Percentiles rank a stretch among this genome's conserved stretches.
phyloP scores from a whole-genome alignment of 1,140 invertebrate genomes.

The Drosophila nasuta region DNA sequence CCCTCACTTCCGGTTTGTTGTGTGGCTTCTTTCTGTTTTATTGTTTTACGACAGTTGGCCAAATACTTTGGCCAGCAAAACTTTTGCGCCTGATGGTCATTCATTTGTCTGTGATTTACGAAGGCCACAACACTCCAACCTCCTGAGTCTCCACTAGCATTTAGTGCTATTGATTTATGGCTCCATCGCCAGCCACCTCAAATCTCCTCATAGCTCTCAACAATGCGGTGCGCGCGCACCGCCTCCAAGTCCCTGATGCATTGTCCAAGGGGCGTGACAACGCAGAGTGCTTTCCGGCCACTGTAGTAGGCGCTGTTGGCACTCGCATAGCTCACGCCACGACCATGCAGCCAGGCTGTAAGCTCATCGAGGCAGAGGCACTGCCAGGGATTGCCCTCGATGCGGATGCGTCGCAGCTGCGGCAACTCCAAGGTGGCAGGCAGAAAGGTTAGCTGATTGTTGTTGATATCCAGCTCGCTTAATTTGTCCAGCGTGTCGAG shows the following conservation, averaged over 20 bases:
- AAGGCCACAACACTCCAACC: constrained; percentile 17
- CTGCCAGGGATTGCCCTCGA: constrained; percentile 83
- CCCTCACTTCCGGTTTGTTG: constrained; percentile 23
- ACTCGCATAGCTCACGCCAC: constrained; percentile 55
- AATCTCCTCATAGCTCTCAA: constrained; percentile 63
- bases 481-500: constrained; percentile 51
- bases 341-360: constrained; percentile 56
- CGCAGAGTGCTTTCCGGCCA: constrained; percentile 70
- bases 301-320: constrained; percentile 63
- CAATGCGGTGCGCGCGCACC: constrained; percentile 58
- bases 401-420: constrained; percentile 53
- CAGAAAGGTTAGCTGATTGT: constrained; percentile 72
- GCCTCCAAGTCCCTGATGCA: constrained; percentile 59
- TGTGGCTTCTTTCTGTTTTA: constrained; percentile 69
- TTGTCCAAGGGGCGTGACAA: constrained; percentile 65
- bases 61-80: constrained; percentile 76
- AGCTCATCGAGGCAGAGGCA: constrained; percentile 75
- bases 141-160: constrained; percentile 32
- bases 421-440: constrained; percentile 37
- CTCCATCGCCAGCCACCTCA: constrained; percentile 35
- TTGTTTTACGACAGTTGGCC: constrained; percentile 81
- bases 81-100: constrained; percentile 76
- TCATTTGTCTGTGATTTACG: constrained; percentile 81
- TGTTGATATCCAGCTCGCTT: constrained; percentile 66
- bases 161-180: constrained; percentile 78